A percentile compares a stretch with the other conserved stretches of the same genome.
Evolutionary conservation across 2,888 invertebrate species (phyloP).

Genomic region (Adelphocoris suturalis): DNA sequence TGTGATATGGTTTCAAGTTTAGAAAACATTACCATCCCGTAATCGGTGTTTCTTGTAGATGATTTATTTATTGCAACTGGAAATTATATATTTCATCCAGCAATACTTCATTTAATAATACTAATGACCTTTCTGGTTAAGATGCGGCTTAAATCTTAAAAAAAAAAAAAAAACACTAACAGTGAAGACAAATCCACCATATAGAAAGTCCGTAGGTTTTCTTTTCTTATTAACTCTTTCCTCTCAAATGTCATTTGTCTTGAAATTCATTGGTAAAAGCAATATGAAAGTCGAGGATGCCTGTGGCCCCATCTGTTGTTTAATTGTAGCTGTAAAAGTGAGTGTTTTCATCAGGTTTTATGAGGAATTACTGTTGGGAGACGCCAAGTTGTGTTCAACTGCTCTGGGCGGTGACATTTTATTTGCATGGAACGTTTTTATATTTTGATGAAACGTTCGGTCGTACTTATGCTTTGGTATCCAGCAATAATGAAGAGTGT

Average conservation of each 20-base stretch:
- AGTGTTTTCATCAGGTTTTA: not conserved
- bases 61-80: too few species aligned
- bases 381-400: not conserved
- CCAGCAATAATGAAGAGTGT: too few species aligned
- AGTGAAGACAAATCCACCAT: not conserved
- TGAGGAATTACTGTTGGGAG: not conserved
- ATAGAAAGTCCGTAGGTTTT: not conserved
- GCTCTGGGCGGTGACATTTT: not conserved
- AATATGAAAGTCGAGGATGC: not conserved
- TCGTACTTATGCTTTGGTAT: not conserved
- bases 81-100: too few species aligned
- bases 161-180: not conserved
- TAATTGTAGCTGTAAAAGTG: not conserved
- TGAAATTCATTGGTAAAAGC: not conserved
- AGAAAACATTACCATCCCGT: too few species aligned
- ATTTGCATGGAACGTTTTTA: not conserved
- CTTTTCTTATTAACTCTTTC: not conserved
- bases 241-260: not conserved
- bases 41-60: too few species aligned
- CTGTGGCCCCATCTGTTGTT: not conserved
- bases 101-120: too few species aligned
- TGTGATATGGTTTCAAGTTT: too few species aligned
- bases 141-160: too few species aligned
- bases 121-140: too few species aligned
- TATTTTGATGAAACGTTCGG: not conserved